phyloP scores from a whole-genome alignment of 2,113 vertebrate genomes.

The Orycteropus afer region DNA sequence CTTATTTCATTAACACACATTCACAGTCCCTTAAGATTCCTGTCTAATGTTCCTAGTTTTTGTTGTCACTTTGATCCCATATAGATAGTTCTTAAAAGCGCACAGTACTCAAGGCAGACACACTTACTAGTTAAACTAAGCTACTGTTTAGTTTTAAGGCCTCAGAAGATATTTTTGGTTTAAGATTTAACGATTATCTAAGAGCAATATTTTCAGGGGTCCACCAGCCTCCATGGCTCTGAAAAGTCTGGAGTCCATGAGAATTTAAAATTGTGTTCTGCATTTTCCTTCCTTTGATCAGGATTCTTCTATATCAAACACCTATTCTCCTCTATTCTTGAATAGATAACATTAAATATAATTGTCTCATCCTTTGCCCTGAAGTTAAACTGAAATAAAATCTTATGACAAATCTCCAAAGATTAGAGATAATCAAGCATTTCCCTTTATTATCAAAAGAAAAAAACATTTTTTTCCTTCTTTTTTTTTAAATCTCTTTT shows the following conservation, averaged over 20 bases:
- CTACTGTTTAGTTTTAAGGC: background rate
- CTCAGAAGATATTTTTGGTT: background rate
- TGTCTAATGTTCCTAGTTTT: too few relatives aligned
- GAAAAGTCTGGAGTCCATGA: background rate
- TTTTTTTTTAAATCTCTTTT: background rate
- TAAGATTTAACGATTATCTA: background rate
- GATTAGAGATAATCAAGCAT: slow-evolving; percentile 54
- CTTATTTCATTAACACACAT: too few relatives aligned
- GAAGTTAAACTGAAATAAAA: slow-evolving; percentile 56
- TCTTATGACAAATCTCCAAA: slow-evolving; percentile 59
- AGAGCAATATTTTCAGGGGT: background rate
- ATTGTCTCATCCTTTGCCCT: slow-evolving; percentile 42
- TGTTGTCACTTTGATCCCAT: too few relatives aligned
- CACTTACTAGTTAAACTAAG: too few relatives aligned
- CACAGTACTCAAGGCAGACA: too few relatives aligned
- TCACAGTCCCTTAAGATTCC: too few relatives aligned
- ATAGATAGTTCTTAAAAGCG: too few relatives aligned
- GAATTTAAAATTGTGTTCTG: background rate
- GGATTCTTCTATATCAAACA: background rate
- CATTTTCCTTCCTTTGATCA: background rate
- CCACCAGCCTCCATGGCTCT: background rate
- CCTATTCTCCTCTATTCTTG: slow-evolving; percentile 26
- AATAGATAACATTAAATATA: slow-evolving; percentile 43
- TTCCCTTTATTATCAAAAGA: slow-evolving; percentile 64
- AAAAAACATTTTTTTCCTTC: background rate